These are phyloP conservation scores for Uropsilus gracilis DNA, from an alignment of 2,113 vertebrate genomes.

Conservation along the genomic window DNA sequence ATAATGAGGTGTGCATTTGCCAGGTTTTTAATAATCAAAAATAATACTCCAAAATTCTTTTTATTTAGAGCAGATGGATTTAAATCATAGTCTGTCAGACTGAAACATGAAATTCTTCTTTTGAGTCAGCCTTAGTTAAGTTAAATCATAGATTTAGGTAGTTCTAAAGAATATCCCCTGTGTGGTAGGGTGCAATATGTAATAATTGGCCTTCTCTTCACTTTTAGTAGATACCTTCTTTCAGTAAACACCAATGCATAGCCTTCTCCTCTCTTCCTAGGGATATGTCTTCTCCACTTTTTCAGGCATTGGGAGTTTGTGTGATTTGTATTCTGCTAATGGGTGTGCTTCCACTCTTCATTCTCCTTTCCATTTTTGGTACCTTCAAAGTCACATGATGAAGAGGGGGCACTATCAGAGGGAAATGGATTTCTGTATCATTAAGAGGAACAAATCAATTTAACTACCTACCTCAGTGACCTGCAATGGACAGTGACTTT, in stretches of 20 bases:
- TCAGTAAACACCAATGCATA: neutral
- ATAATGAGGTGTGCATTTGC: slow-evolving; percentile 68
- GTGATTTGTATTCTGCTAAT: neutral
- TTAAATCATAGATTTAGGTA: neutral
- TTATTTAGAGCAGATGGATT: slow-evolving; percentile 38
- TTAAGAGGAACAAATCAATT: neutral
- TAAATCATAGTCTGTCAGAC: slow-evolving; percentile 34
- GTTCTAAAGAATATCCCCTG: neutral
- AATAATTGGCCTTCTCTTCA: neutral
- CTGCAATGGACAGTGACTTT: neutral
- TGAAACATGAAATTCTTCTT: slow-evolving; percentile 46
- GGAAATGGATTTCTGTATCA: neutral
- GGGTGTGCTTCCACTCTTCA: neutral
- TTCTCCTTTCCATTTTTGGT: neutral
- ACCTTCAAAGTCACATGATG: neutral
- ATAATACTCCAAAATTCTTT: slow-evolving; percentile 45
- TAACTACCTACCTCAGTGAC: neutral
- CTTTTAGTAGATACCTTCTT: neutral
- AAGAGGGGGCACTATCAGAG: neutral
- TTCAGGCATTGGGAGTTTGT: neutral
- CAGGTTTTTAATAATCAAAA: slow-evolving; percentile 31
- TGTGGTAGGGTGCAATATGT: neutral
- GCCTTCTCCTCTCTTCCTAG: neutral
- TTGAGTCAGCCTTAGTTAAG: slow-evolving; percentile 35
- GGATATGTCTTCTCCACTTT: neutral